Conservation (phyloP, 2,888 invertebrate species). For the Schizotus pectinicornis region DNA sequence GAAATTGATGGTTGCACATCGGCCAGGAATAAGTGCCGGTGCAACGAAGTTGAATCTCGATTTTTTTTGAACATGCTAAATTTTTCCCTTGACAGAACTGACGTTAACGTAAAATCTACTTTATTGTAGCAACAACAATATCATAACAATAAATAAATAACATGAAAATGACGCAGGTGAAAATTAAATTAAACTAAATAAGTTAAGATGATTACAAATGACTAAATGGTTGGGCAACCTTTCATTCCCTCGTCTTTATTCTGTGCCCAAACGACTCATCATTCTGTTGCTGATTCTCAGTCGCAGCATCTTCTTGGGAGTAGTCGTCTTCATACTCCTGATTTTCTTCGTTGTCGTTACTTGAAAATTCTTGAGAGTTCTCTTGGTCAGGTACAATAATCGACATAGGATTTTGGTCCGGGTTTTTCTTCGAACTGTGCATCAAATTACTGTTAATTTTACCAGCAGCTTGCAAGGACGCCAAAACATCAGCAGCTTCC, state of each 20-base stretch:
- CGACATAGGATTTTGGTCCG: constrained; percentile 61
- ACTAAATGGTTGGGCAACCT: constrained; percentile 10
- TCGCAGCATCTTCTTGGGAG: constrained; percentile 22
- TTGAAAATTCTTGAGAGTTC: constrained; percentile 29
- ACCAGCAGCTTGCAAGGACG: constrained; percentile 65
- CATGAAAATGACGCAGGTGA: no score
- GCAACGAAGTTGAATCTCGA: no score
- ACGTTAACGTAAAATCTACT: not conserved
- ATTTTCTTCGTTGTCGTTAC: constrained; percentile 33
- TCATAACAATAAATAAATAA: constrained; percentile 34
- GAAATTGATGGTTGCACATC: constrained; percentile 2
- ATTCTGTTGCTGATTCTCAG: constrained; percentile 4
- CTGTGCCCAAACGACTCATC: constrained; percentile 40
- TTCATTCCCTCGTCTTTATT: constrained; percentile 40
- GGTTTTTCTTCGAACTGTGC: constrained; percentile 51
- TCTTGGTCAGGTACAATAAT: constrained; percentile 61
- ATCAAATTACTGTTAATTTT: constrained; percentile 58
- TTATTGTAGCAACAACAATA: constrained; percentile 28
- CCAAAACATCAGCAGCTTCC: constrained; percentile 67
- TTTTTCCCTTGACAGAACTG: no score
- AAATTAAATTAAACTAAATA: constrained; percentile 25
- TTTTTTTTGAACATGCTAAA: no score
- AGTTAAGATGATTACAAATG: constrained; percentile 21
- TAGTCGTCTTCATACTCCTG: constrained; percentile 44
- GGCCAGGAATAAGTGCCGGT: no score